Evolutionary conservation across 1,140 invertebrate genomes (phyloP), one percentile per base, ranked within the genome.

Genomic region (Dufourea novaeangliae): DNA sequence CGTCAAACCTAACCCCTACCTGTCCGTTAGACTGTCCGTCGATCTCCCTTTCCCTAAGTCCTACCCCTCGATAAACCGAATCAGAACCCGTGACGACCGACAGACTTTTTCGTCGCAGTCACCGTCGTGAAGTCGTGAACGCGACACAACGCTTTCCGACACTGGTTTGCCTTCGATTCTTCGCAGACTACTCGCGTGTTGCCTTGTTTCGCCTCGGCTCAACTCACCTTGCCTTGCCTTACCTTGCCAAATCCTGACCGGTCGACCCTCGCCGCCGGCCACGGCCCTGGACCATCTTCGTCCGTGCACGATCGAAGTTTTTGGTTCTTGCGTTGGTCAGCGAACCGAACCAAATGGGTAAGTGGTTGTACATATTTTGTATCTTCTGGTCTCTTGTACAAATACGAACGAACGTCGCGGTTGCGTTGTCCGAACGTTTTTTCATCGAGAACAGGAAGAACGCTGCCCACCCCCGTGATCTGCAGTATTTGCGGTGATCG

Each of bases 401-500:
- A n/a, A n/a, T n/a, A n/a, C n/a, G n/a, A n/a, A n/a, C n/a, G n/a
- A n/a, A n/a, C n/a, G n/a, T n/a, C 7, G 27, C 17, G 14, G 34
- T n/a, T 22, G 11, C 56, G 17, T 27, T 34, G 1, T 34, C 17
- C 17, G 14, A 1, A 6, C n/a, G 5, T 6, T 29, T 44, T 17
- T 39, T 20, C 8, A 17, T 20, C 14, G 4, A 8, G 1, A 39
- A 46, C 52, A 96, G 96, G 96, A 73, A 92, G 96, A 87, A 95
- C 94, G 37, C 86, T 96, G 39, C 94, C 95, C 0, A 93, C 94
- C 11, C 95, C 95, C 14, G 95, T 96, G 0, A 85, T 94, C 10
- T 97, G 96, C 88, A 93, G 94, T 82, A 96, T 98, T 54, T 98
- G 97, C 86, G 97, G 97, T 1, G 97, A 98, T 91, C 95, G 95